Percentiles rank a stretch among this genome's conserved stretches.
Conservation (phyloP, 1,140 invertebrate species). For the Ylistrum balloti region DNA sequence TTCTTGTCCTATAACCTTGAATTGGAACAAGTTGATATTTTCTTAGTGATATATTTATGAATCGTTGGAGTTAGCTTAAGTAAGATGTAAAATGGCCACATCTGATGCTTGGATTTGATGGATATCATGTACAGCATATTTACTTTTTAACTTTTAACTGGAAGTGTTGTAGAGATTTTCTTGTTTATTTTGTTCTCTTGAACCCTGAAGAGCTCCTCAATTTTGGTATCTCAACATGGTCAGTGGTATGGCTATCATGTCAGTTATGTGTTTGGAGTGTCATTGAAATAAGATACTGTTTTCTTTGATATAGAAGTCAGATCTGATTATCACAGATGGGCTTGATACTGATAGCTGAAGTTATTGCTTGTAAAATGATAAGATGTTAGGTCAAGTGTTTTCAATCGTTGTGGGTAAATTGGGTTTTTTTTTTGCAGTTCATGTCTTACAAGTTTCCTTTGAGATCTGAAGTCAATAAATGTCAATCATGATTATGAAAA, state of each 20-base stretch:
- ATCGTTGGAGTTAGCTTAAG: not conserved
- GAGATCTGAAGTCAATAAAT: not conserved
- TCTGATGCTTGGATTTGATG: too few species aligned
- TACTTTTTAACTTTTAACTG: not conserved
- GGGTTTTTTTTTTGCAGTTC: not conserved
- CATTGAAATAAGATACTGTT: slow-evolving; percentile 8
- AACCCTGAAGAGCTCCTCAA: too few species aligned
- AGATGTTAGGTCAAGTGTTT: not conserved
- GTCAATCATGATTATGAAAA: not conserved
- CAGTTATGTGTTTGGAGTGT: not conserved
- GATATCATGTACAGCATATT: too few species aligned
- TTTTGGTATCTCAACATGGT: not conserved
- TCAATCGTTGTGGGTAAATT: not conserved
- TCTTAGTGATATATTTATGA: not conserved
- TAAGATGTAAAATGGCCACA: too few species aligned
- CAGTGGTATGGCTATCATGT: not conserved
- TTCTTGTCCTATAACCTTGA: not conserved
- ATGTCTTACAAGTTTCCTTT: not conserved
- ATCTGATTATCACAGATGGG: not conserved
- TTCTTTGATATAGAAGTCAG: slow-evolving; percentile 1
- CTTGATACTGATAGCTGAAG: not conserved
- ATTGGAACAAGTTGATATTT: not conserved
- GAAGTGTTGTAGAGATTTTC: not conserved
- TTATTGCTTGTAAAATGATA: not conserved
- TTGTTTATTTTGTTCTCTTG: not conserved